phyloP scores from a whole-genome alignment of 2,113 vertebrate species.

The Plotosus lineatus region DNA sequence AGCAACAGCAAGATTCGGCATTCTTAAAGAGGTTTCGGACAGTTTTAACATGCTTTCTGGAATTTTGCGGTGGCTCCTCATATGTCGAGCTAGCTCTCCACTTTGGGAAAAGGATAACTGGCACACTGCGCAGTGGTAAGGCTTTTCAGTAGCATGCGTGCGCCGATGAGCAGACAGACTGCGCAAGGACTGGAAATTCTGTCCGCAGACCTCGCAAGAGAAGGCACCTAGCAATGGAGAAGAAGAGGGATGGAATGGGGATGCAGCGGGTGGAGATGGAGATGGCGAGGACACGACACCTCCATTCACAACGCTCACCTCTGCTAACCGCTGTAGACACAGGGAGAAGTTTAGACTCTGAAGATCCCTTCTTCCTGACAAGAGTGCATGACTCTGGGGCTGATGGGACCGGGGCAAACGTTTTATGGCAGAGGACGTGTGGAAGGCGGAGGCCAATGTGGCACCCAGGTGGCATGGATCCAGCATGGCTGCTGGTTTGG shows the following conservation, averaged over 20 bases:
- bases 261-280: slow-evolving; percentile 67
- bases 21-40: slow-evolving; percentile 64
- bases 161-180: slow-evolving; percentile 73
- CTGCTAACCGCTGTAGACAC: slow-evolving; percentile 70
- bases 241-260: slow-evolving; percentile 63
- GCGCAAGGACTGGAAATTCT: slow-evolving; percentile 69
- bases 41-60: slow-evolving; percentile 47
- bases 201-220: slow-evolving; percentile 72
- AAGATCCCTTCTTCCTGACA: slow-evolving; percentile 63
- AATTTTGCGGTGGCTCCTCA: slow-evolving; percentile 73
- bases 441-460: slow-evolving; percentile 82
- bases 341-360: slow-evolving; percentile 85
- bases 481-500: slow-evolving; percentile 79
- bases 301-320: slow-evolving; percentile 56
- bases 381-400: slow-evolving; percentile 38
- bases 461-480: slow-evolving; percentile 91
- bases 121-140: slow-evolving; percentile 76
- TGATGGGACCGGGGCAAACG: slow-evolving; percentile 57
- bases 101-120: slow-evolving; percentile 75
- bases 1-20: slow-evolving; percentile 66
- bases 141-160: slow-evolving; percentile 72
- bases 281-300: slow-evolving; percentile 63
- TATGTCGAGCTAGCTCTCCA: slow-evolving; percentile 76
- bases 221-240: slow-evolving; percentile 46
- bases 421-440: slow-evolving; percentile 49